Conservation (phyloP, 2,888 invertebrate species). For the Nomada goodeniana region DNA sequence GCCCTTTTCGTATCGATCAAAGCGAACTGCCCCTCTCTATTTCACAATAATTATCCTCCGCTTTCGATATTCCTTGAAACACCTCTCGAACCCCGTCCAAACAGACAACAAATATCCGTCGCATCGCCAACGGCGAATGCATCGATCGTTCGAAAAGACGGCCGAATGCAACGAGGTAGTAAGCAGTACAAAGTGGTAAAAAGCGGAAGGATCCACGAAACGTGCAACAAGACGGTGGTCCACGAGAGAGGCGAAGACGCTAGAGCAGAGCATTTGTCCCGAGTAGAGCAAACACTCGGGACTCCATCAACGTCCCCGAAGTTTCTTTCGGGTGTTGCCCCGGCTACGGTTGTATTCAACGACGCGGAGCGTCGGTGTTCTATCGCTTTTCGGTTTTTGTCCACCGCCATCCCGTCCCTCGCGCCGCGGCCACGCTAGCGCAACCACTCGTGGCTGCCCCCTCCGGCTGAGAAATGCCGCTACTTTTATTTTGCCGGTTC, state of each 20-base stretch:
- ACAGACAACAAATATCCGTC: not conserved
- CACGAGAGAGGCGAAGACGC: conserved; percentile 58
- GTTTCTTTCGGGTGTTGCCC: conserved; percentile 79
- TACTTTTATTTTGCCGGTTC: conserved; percentile 83
- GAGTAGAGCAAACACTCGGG: conserved; percentile 74
- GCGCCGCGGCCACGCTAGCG: conserved; percentile 41
- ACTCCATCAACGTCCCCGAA: conserved; percentile 81
- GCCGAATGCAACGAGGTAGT: not conserved
- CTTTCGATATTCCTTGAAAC: not conserved
- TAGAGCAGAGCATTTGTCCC: conserved; percentile 79
- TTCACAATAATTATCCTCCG: not conserved
- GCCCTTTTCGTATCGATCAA: not conserved
- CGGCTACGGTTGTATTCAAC: conserved; percentile 62
- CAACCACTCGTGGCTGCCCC: conserved; percentile 54
- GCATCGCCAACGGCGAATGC: conserved; percentile 26
- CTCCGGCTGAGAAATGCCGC: conserved; percentile 80
- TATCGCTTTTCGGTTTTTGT: conserved; percentile 82
- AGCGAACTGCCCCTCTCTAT: not conserved
- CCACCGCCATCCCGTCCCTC: conserved; percentile 43
- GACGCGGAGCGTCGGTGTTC: conserved; percentile 72
- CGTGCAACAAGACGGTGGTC: conserved; percentile 34
- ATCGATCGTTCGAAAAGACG: conserved; percentile 18
- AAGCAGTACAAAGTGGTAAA: conserved; percentile 23
- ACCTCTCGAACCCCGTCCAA: not conserved
- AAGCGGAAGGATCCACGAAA: conserved; percentile 43